phyloP scores from a whole-genome alignment of 2,113 vertebrate genomes.

The Corydoras sp. region DNA sequence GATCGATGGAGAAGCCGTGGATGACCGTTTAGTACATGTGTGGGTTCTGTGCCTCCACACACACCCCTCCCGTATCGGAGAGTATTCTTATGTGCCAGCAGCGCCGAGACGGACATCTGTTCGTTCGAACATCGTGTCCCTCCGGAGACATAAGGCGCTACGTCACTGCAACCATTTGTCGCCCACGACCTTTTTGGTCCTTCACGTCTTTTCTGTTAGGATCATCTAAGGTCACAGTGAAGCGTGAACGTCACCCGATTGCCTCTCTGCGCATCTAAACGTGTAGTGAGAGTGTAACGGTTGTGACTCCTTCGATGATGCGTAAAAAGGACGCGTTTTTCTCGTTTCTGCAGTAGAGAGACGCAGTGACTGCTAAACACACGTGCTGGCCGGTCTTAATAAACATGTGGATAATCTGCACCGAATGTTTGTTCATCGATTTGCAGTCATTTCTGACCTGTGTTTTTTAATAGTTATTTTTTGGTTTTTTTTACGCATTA shows the following conservation, averaged over 20 bases:
- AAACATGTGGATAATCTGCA: neutral
- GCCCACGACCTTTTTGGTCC: neutral
- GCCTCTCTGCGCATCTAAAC: neutral
- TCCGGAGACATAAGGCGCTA: constrained; percentile 39
- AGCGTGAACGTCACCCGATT: neutral
- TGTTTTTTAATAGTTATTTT: no score
- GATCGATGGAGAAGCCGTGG: neutral
- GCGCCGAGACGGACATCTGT: constrained; percentile 61
- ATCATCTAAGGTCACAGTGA: neutral
- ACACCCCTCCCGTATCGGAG: constrained; percentile 36
- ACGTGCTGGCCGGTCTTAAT: neutral
- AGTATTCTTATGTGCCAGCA: constrained; percentile 47
- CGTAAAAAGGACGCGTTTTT: neutral
- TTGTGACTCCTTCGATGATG: no score
- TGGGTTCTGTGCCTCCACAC: constrained; percentile 48
- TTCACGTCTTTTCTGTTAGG: neutral
- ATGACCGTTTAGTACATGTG: constrained; percentile 38
- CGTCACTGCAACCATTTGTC: constrained; percentile 7
- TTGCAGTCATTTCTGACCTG: neutral
- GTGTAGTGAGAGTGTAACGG: no score
- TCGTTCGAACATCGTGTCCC: constrained; percentile 45
- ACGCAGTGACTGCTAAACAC: constrained; percentile 33
- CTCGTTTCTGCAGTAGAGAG: constrained; percentile 39
- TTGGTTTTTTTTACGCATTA: no score
- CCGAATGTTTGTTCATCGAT: neutral